phyloP scores from a whole-genome alignment of 2,888 invertebrate genomes.

The Notodonta ziczac region DNA sequence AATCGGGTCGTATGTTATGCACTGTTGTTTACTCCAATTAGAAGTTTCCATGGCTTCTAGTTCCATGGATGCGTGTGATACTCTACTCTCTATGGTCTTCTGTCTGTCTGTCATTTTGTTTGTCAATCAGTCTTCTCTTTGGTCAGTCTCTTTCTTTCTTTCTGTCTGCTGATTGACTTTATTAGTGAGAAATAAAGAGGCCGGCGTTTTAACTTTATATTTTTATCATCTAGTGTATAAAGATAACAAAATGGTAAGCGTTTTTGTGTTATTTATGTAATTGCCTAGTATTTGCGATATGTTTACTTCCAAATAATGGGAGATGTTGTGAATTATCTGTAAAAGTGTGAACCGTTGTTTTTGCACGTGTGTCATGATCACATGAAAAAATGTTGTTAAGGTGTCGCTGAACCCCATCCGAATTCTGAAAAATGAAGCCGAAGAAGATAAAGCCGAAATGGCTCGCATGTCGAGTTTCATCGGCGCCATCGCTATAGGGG shows the following conservation, averaged over 20 bases:
- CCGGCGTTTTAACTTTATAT: slow-evolving; percentile 29
- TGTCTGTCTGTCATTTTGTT: neutral
- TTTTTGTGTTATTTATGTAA: slow-evolving; percentile 17
- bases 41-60: no score
- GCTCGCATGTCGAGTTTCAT: slow-evolving; percentile 99
- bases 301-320: neutral
- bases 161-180: neutral
- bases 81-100: no score
- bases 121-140: no score
- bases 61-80: no score
- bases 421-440: slow-evolving; percentile 97
- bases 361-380: slow-evolving; percentile 60
- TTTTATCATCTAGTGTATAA: slow-evolving; percentile 10
- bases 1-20: no score
- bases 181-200: neutral
- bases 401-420: slow-evolving; percentile 96
- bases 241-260: slow-evolving; percentile 46
- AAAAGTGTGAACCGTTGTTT: slow-evolving; percentile 51
- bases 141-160: neutral
- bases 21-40: no score
- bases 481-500: slow-evolving; percentile 99
- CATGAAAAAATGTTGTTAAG: slow-evolving; percentile 66
- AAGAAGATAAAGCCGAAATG: slow-evolving; percentile 98
- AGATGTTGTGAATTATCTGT: slow-evolving; percentile 20
- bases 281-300: slow-evolving; percentile 9